phyloP scores from a whole-genome alignment of 2,797 vertebrate species.

The Hydrocynus forskahlii region DNA sequence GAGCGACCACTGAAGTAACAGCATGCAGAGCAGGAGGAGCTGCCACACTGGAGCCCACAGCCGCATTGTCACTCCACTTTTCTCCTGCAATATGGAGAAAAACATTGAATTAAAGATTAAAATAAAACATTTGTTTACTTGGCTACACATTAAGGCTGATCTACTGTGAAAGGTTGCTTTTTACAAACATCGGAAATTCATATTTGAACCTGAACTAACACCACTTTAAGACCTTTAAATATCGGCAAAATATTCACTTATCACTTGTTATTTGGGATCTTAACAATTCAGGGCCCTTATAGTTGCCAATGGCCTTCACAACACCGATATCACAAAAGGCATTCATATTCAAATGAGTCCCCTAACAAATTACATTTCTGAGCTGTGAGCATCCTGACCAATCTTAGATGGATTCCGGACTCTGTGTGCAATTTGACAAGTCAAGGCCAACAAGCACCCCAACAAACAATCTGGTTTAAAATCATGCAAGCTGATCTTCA shows the following conservation, averaged over 20 bases:
- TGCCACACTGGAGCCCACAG: slow-evolving; percentile 57
- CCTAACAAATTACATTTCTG: background rate
- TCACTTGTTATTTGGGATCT: too few relatives aligned
- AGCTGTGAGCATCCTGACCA: background rate
- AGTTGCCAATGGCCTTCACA: too few relatives aligned
- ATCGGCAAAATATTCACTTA: too few relatives aligned
- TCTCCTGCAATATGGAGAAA: slow-evolving; percentile 25
- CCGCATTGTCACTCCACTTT: slow-evolving; percentile 31
- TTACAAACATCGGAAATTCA: too few relatives aligned
- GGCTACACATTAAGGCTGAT: too few relatives aligned
- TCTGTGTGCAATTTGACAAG: background rate
- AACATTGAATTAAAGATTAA: background rate
- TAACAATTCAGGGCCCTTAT: too few relatives aligned
- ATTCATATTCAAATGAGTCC: too few relatives aligned
- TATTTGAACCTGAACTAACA: too few relatives aligned
- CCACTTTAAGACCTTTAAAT: too few relatives aligned
- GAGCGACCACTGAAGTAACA: slow-evolving; percentile 56
- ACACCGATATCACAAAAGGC: too few relatives aligned
- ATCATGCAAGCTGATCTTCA: background rate
- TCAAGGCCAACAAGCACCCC: background rate
- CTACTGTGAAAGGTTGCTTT: too few relatives aligned
- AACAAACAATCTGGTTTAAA: background rate
- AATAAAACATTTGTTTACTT: too few relatives aligned
- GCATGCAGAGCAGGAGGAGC: slow-evolving; percentile 69
- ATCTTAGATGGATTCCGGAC: background rate